These are phyloP conservation scores for Zaprionus kolodkinae DNA, from an alignment of 1,140 invertebrate genomes.

Conservation along the genomic window DNA sequence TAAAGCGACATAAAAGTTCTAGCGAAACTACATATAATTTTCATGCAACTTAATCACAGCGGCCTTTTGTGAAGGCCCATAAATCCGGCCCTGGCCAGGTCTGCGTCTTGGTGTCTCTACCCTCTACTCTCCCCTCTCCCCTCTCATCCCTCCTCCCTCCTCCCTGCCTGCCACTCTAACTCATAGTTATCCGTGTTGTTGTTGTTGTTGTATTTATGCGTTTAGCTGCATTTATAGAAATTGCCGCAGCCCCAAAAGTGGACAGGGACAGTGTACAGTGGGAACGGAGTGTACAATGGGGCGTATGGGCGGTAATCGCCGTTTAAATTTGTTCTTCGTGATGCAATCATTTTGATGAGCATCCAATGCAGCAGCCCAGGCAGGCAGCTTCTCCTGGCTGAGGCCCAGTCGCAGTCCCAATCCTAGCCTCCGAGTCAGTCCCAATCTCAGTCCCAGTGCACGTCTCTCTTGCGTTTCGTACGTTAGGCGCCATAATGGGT, in stretches of 20 bases:
- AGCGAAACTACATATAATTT: conserved; percentile 74
- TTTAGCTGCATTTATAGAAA: conserved; percentile 79
- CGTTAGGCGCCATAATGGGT: conserved; percentile 77
- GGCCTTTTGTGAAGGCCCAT: conserved; percentile 64
- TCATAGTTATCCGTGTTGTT: conserved; percentile 20
- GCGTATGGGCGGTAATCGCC: conserved; percentile 61
- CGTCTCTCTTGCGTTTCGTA: conserved; percentile 32
- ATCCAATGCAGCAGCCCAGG: conserved; percentile 32
- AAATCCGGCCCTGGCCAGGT: conserved; percentile 39
- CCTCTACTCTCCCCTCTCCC: too few species aligned
- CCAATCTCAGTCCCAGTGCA: neutral
- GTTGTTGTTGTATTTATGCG: conserved; percentile 48
- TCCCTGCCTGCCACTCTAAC: neutral
- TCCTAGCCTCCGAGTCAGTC: too few species aligned
- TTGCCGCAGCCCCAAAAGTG: conserved; percentile 64
- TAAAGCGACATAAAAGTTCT: conserved; percentile 76
- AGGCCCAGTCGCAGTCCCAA: too few species aligned
- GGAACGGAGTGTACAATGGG: neutral
- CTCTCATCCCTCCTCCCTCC: neutral
- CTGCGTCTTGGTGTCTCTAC: neutral
- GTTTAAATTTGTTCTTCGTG: conserved; percentile 82
- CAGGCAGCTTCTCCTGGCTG: neutral
- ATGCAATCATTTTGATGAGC: conserved; percentile 79
- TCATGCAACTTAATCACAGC: conserved; percentile 76
- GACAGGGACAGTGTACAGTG: conserved; percentile 25